Conservation (phyloP, 2,888 invertebrate genomes). For the Tinea pellionella region DNA sequence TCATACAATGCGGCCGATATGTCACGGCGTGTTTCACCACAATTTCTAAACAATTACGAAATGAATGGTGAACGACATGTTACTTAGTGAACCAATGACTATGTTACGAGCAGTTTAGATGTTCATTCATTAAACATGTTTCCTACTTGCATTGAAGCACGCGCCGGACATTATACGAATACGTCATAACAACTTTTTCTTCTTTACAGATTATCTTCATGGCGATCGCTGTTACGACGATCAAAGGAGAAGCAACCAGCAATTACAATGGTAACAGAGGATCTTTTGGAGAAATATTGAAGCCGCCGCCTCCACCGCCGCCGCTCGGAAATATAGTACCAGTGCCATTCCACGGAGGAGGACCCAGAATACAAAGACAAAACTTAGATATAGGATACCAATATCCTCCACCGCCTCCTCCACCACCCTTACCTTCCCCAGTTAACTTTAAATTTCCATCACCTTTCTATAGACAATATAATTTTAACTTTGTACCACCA, state of each 20-base stretch:
- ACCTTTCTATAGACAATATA: constrained; percentile 59
- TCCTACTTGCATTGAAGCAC: neutral
- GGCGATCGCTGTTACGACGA: constrained; percentile 34
- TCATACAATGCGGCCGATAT: constrained; percentile 47
- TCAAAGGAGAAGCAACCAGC: constrained; percentile 36
- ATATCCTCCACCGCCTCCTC: constrained; percentile 31
- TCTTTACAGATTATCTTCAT: constrained; percentile 48
- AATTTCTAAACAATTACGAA: constrained; percentile 57
- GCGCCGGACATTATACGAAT: neutral
- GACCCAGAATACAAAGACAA: constrained; percentile 41
- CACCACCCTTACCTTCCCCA: constrained; percentile 22
- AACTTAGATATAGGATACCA: constrained; percentile 43
- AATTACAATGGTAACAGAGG: constrained; percentile 35
- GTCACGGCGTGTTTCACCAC: constrained; percentile 52
- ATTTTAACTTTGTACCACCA: constrained; percentile 55
- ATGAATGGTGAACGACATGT: constrained; percentile 22
- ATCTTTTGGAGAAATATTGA: constrained; percentile 46
- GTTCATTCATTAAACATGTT: neutral
- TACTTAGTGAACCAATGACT: constrained; percentile 10
- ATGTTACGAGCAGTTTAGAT: neutral
- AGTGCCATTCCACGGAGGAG: constrained; percentile 49
- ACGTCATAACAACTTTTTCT: constrained; percentile 14
- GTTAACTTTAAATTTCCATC: constrained; percentile 54
- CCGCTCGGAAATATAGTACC: constrained; percentile 37
- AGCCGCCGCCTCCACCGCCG: constrained; percentile 55